Evolutionary conservation across 2,113 vertebrate genomes (phyloP).

Genomic region (Columbina picui): DNA sequence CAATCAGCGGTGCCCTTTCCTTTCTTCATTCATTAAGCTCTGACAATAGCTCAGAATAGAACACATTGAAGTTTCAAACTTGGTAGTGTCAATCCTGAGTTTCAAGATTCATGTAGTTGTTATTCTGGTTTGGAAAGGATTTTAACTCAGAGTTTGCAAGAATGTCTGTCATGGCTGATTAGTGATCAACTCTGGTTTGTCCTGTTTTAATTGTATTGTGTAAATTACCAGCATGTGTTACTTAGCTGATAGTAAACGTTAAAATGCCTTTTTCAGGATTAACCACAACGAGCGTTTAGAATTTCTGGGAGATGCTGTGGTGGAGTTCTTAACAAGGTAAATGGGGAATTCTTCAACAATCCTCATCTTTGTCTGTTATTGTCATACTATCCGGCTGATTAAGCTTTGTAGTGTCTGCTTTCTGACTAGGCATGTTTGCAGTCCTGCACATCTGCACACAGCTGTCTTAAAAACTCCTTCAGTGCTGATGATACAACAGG

Average conservation of each 20-base stretch:
- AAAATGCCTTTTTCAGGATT: conserved; percentile 81
- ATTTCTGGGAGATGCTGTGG: conserved; percentile 99
- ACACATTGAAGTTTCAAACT: neutral
- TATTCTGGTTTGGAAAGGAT: neutral
- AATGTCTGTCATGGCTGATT: neutral
- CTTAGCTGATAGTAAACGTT: neutral
- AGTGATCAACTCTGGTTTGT: neutral
- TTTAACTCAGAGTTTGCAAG: neutral
- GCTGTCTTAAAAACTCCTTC: conserved; percentile 28
- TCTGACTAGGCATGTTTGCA: neutral
- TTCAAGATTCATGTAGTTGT: neutral
- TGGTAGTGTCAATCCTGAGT: neutral
- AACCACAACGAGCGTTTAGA: conserved; percentile 98
- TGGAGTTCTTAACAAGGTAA: conserved; percentile 98
- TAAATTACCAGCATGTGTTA: neutral
- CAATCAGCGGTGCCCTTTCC: neutral
- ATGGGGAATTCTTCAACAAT: conserved; percentile 9
- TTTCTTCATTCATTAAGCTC: neutral
- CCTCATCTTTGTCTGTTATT: neutral
- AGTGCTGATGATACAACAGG: conserved; percentile 18
- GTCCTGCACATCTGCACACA: neutral
- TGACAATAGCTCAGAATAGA: neutral
- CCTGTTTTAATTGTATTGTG: neutral
- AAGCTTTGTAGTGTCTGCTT: neutral
- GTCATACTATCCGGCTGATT: neutral